A percentile compares a stretch with the other conserved stretches of the same genome.
phyloP scores from a whole-genome alignment of 2,888 invertebrate genomes.

The Calameuta pallipes region DNA sequence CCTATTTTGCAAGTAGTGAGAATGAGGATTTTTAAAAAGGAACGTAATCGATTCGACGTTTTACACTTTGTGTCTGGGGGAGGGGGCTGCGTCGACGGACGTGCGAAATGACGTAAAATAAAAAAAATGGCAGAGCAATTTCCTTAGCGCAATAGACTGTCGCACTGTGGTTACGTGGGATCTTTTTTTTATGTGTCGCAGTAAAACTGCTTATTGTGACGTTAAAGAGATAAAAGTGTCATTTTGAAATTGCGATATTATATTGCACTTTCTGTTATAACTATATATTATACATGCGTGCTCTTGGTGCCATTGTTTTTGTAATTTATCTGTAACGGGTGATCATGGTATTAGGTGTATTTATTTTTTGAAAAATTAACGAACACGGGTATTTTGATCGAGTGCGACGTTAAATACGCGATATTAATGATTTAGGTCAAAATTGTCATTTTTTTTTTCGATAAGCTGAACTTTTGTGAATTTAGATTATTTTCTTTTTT shows the following conservation, averaged over 20 bases:
- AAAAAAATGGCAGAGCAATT: background rate
- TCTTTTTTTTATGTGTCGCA: background rate
- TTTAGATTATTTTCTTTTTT: background rate
- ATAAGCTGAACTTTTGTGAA: background rate
- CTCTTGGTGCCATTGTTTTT: background rate
- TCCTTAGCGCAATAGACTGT: background rate
- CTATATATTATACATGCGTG: background rate
- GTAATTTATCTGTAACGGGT: background rate
- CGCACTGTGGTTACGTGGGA: background rate
- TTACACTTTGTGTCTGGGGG: background rate
- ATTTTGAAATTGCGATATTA: background rate
- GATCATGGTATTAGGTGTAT: background rate
- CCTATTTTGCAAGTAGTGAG: background rate
- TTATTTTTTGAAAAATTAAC: too few species aligned
- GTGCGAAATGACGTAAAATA: background rate
- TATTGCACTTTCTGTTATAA: background rate
- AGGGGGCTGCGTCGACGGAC: background rate
- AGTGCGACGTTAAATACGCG: background rate
- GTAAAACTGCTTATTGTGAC: background rate
- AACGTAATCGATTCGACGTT: background rate
- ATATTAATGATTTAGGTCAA: background rate
- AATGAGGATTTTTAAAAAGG: background rate
- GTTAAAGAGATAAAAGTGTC: background rate
- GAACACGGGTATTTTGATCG: background rate
- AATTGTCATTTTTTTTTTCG: background rate